These are phyloP conservation scores for Cantharis rustica DNA, from an alignment of 2,888 invertebrate species.

Conservation along the genomic window DNA sequence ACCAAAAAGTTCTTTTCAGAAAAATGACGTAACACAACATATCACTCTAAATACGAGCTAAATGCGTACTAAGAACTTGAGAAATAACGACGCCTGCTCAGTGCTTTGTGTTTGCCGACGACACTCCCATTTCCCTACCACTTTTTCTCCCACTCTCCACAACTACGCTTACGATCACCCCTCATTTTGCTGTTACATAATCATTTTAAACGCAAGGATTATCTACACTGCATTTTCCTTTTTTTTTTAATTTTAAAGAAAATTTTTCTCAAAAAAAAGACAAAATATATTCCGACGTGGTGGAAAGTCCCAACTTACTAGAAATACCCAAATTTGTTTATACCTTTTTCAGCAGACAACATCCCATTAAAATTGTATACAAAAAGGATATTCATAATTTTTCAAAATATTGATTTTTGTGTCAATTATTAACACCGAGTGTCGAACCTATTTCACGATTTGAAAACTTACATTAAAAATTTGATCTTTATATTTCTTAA, in stretches of 20 bases:
- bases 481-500: background rate
- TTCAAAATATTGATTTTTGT: background rate
- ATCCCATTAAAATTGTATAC: background rate
- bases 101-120: constrained; percentile 54
- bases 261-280: background rate
- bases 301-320: background rate
- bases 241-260: background rate
- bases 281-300: background rate
- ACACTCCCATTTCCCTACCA: constrained; percentile 55
- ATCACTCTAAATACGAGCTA: constrained; percentile 58
- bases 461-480: background rate
- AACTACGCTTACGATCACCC: constrained; percentile 33
- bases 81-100: constrained; percentile 54
- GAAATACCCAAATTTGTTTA: background rate
- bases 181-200: constrained; percentile 31
- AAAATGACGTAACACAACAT: constrained; percentile 59
- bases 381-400: background rate
- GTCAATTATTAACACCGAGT: background rate
- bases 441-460: background rate
- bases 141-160: constrained; percentile 38
- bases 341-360: background rate
- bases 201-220: constrained; percentile 6
- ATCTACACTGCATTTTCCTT: background rate
- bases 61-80: constrained; percentile 55
- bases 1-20: constrained; percentile 57